Base-by-base conservation (phyloP, 64 coral and sea anemone species). In the Cladopsammia gracilis region DNA sequence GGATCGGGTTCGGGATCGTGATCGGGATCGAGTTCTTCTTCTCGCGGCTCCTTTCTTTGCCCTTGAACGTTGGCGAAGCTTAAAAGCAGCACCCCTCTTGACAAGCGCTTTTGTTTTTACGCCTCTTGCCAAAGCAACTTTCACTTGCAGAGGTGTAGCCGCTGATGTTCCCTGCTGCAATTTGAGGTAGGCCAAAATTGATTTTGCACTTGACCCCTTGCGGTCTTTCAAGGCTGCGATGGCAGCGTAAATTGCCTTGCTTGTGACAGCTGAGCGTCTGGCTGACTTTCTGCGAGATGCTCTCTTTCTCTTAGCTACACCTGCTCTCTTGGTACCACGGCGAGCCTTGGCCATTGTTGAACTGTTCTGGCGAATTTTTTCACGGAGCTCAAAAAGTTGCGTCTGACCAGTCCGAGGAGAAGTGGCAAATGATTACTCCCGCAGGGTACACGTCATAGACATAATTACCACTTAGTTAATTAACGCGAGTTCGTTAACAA, bases 181-280 rank as follows among this genome's bases (percentile, higher is more conserved):
- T 10, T 65, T 47, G 13, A 93, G 83, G 57, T 87, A 93, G 13
- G 48, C 85, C 20, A 87, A 67, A 25, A 93, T 69, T 6, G 71
- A 82, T 61, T 65, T 93, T 0, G 62, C 72, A 4, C 59, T 86
- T 43, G 91, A 93, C 34, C 91, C 91, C 4, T 73, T 73, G 58
- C 91, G 91, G 25, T 75, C 74, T 44, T 75, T 75, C 70, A 93
- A 71, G 9, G 73, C 91, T 13, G 82, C 91, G 60, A 93, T 72
- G 48, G 91, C 91, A 67, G 64, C 78, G 0, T 67, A 49, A 3
- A 93, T 61, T 20, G 64, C 44, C 14, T 53, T 12, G 48, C 23
- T 87, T 26, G 82, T 86, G 18, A 93, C 70, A 14, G 90, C 68
- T 1, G 47, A 25, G 4, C 56, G 58, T 12, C 74, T 92, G 6